These are phyloP conservation scores for Drosophila ogumai DNA, from an alignment of 1,140 invertebrate genomes.

Conservation along the genomic window DNA sequence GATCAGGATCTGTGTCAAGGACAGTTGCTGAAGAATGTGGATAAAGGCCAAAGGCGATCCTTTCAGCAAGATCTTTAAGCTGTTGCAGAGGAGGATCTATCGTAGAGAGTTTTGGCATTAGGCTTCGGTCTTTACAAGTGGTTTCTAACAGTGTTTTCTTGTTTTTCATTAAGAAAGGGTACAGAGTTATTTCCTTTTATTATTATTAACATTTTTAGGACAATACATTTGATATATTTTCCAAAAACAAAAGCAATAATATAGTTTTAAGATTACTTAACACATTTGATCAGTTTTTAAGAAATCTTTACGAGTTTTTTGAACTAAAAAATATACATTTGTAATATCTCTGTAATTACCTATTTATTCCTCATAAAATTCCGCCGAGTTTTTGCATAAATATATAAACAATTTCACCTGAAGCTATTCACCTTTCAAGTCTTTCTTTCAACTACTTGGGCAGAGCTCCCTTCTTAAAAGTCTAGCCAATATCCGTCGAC, in stretches of 20 bases:
- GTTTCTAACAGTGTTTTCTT: too few relatives aligned
- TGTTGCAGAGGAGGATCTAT: background rate
- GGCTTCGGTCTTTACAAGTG: background rate
- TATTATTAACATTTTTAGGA: too few relatives aligned
- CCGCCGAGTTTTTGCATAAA: constrained; percentile 87
- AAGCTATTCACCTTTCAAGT: background rate
- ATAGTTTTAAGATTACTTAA: too few relatives aligned
- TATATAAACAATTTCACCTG: background rate
- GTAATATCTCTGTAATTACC: background rate
- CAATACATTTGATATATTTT: too few relatives aligned
- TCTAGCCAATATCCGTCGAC: constrained; percentile 87
- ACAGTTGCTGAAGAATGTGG: constrained; percentile 1
- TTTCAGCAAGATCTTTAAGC: background rate
- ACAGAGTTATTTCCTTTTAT: too few relatives aligned
- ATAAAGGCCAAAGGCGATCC: constrained; percentile 69
- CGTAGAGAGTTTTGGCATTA: background rate
- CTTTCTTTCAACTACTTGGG: background rate
- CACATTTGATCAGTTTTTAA: too few relatives aligned
- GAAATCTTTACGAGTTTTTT: too few relatives aligned
- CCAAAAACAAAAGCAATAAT: too few relatives aligned
- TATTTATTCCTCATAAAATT: background rate
- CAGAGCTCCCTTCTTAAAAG: background rate
- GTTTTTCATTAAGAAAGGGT: too few relatives aligned
- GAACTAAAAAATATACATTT: too few relatives aligned
- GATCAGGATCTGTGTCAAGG: constrained; percentile 10